Conservation (phyloP, 2,888 invertebrate genomes). For the Hermodice carunculata region DNA sequence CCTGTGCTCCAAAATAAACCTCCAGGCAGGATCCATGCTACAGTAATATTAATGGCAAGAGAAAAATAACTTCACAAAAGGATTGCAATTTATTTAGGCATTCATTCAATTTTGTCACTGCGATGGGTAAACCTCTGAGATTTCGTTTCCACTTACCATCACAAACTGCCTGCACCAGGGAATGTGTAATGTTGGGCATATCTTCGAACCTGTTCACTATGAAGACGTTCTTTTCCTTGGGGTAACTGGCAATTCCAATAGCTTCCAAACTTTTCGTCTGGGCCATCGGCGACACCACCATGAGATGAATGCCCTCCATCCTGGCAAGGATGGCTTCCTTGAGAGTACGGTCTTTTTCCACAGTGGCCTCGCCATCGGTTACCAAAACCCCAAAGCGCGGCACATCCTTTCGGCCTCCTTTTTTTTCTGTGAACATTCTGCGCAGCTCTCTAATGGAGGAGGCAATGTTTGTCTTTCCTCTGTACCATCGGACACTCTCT, state of each 20-base stretch:
- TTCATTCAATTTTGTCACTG: no score
- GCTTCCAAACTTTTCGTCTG: constrained; percentile 23
- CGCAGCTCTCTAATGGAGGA: constrained; percentile 4
- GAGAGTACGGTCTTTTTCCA: constrained; percentile 52
- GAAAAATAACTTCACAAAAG: no score
- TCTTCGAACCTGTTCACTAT: constrained; percentile 22
- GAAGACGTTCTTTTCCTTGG: constrained; percentile 30
- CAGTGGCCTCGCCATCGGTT: constrained; percentile 56
- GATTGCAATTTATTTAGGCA: no score
- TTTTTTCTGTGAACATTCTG: constrained; percentile 7
- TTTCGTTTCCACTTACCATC: constrained; percentile 35
- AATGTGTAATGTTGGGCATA: constrained; percentile 1
- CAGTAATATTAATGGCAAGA: no score
- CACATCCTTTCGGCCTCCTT: constrained; percentile 11
- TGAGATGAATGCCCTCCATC: constrained; percentile 33
- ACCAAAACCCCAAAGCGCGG: no score
- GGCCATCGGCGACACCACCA: constrained; percentile 20
- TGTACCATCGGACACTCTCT: not conserved
- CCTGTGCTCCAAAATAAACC: no score
- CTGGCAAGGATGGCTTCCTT: constrained; percentile 50
- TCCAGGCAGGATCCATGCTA: no score
- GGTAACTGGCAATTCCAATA: constrained; percentile 34
- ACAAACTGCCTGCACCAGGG: constrained; percentile 23
- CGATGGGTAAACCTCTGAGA: no score
- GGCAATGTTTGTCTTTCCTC: constrained; percentile 23